Conservation (phyloP, 2,113 vertebrate species). For the Microcebus jonahi region DNA sequence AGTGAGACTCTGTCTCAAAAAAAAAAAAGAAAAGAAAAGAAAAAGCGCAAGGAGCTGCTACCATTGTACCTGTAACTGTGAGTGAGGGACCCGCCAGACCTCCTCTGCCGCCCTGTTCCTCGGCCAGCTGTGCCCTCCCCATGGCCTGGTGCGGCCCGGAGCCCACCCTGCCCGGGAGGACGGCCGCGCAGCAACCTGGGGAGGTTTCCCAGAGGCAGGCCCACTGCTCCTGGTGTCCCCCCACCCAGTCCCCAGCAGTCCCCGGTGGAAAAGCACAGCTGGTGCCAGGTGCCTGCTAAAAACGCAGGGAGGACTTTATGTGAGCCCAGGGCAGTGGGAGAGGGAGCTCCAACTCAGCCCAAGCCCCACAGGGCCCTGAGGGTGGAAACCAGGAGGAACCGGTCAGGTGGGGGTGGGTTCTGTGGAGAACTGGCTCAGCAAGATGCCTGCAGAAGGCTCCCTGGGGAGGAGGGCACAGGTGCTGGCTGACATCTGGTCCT, state of each 20-base stretch:
- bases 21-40: neutral
- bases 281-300: neutral
- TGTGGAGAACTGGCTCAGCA: too few relatives aligned
- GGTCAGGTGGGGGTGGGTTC: too few relatives aligned
- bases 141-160: neutral
- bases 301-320: neutral
- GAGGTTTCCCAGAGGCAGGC: neutral
- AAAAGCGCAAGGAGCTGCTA: neutral
- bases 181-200: rapidly evolving
- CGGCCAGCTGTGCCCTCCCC: too few relatives aligned
- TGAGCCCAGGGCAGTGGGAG: rapidly evolving
- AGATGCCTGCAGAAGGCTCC: too few relatives aligned
- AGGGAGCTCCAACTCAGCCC: too few relatives aligned
- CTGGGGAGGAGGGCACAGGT: too few relatives aligned
- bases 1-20: too few relatives aligned
- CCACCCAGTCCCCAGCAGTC: rapidly evolving
- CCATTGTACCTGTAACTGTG: neutral
- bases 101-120: too few relatives aligned
- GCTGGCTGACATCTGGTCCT: too few relatives aligned
- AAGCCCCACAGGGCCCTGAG: too few relatives aligned
- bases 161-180: neutral
- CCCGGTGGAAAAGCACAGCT: rapidly evolving
- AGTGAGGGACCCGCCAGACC: too few relatives aligned
- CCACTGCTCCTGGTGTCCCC: neutral
- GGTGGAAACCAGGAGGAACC: too few relatives aligned